A percentile compares a stretch with the other conserved stretches of the same genome.
These are phyloP conservation scores for Arizona elegans DNA, from an alignment of 2,113 vertebrate genomes.

Conservation along the genomic window DNA sequence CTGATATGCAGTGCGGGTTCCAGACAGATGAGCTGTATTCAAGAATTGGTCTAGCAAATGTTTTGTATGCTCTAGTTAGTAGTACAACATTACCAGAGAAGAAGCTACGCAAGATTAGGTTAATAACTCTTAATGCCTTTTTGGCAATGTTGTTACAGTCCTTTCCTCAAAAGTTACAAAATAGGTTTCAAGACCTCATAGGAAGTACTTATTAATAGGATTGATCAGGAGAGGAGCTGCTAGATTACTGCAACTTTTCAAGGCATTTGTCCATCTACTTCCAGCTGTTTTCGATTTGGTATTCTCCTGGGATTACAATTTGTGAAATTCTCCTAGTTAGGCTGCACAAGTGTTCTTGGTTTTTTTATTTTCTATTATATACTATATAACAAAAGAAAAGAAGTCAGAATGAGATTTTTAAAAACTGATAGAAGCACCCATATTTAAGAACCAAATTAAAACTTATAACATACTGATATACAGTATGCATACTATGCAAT, in stretches of 20 bases:
- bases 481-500: background rate
- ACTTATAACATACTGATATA: background rate
- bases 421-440: background rate
- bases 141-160: background rate
- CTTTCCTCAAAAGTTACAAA: background rate
- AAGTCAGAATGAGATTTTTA: background rate
- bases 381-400: background rate
- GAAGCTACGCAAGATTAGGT: no score
- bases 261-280: background rate
- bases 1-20: no score
- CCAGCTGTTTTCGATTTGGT: background rate
- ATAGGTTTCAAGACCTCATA: background rate
- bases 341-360: background rate
- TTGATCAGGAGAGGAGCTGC: background rate
- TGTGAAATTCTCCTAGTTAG: background rate
- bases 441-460: background rate
- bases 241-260: background rate
- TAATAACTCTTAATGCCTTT: no score
- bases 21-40: no score
- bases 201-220: background rate
- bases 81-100: no score
- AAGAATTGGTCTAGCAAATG: no score
- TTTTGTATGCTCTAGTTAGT: no score
- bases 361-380: background rate
- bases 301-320: background rate